Percentiles rank a stretch among this genome's conserved stretches.
Conservation (phyloP, 2,888 invertebrate genomes). For the Cylindroiulus punctatus region DNA sequence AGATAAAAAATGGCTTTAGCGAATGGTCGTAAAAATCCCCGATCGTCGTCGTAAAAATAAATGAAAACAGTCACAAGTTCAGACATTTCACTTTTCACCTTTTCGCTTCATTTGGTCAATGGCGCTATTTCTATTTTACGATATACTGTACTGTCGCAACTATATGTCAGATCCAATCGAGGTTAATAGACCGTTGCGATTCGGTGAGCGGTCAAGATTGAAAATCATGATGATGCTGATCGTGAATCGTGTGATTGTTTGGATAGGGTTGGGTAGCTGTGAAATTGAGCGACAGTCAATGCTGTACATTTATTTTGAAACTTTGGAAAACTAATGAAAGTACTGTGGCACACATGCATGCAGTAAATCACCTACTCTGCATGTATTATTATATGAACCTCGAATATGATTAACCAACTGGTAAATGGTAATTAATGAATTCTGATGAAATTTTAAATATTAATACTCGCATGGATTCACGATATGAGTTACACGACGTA, state of each 20-base stretch:
- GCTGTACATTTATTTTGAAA: too few species aligned
- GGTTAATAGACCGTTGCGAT: background rate
- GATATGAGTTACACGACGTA: background rate
- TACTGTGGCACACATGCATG: too few species aligned
- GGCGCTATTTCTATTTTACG: background rate
- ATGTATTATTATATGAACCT: background rate
- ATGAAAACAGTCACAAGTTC: background rate
- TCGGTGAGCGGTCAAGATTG: background rate
- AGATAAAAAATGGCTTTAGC: background rate
- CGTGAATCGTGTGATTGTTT: too few species aligned
- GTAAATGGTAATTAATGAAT: background rate
- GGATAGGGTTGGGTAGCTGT: too few species aligned
- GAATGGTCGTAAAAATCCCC: background rate
- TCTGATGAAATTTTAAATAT: slow-evolving; percentile 22
- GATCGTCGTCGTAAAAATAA: background rate
- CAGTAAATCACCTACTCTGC: too few species aligned
- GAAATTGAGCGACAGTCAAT: too few species aligned
- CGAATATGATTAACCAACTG: background rate
- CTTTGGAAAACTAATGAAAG: too few species aligned
- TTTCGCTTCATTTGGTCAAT: background rate
- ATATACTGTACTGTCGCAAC: background rate
- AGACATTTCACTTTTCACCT: background rate
- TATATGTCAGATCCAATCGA: background rate
- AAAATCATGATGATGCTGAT: background rate
- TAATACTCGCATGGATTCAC: background rate